These are phyloP conservation scores for Lycodopsis pacificus DNA, from an alignment of 2,797 vertebrate species.

Conservation along the genomic window DNA sequence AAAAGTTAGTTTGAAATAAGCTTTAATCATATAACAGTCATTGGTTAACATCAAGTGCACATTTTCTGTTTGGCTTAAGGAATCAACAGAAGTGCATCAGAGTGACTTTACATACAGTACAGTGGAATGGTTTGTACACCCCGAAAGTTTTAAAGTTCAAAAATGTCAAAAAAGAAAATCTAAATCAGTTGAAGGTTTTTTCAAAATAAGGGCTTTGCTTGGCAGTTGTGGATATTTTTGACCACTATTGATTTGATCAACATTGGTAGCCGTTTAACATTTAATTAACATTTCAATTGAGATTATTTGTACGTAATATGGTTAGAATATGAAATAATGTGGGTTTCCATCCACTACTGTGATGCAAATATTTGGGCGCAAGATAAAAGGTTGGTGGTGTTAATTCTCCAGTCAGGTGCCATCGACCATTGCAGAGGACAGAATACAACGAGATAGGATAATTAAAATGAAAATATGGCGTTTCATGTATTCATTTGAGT, in stretches of 20 bases:
- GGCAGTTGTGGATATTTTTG: background rate
- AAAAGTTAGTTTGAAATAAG: constrained; percentile 51
- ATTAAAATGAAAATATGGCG: background rate
- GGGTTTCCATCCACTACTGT: background rate
- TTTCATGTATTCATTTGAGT: background rate
- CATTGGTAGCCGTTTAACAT: background rate
- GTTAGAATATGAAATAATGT: background rate
- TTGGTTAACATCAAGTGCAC: constrained; percentile 58
- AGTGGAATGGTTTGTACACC: constrained; percentile 11
- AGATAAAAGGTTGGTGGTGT: background rate
- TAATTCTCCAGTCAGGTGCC: background rate
- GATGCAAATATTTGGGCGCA: background rate
- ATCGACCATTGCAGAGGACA: background rate
- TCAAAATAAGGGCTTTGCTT: too few species aligned
- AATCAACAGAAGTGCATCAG: constrained; percentile 40
- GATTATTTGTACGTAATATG: background rate
- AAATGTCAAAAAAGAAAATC: background rate
- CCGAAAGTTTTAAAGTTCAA: background rate
- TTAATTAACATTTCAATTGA: background rate
- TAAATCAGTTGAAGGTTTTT: background rate
- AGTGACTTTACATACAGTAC: constrained; percentile 37
- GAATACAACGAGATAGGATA: background rate
- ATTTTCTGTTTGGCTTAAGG: constrained; percentile 46
- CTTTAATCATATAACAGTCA: constrained; percentile 77
- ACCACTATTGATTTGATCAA: background rate